phyloP scores from a whole-genome alignment of 2,113 vertebrate species.

The Pseudorectes ferrugineus region DNA sequence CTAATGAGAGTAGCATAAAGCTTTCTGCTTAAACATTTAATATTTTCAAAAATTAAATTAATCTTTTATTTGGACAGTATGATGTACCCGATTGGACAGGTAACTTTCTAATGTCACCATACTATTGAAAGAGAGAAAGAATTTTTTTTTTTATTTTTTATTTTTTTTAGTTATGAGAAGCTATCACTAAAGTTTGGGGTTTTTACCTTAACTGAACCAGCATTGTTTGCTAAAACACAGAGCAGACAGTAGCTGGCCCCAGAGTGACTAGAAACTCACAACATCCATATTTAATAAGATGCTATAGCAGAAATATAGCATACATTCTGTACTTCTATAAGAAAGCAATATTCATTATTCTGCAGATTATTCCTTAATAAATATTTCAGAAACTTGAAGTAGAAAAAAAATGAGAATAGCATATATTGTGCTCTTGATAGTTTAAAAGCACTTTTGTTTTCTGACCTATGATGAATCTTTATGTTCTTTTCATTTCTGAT shows the following conservation, averaged over 20 bases:
- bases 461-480: constrained; percentile 12
- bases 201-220: constrained; percentile 7
- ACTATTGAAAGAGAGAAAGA: background rate
- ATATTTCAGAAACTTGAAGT: constrained; percentile 71
- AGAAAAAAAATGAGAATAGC: constrained; percentile 23
- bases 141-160: background rate
- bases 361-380: constrained; percentile 70
- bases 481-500: background rate
- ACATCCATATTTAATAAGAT: constrained; percentile 75
- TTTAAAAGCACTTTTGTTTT: constrained; percentile 51
- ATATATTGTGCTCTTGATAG: background rate
- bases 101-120: background rate
- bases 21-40: background rate
- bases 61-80: background rate
- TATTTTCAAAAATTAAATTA: background rate
- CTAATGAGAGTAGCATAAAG: background rate
- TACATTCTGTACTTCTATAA: constrained; percentile 24
- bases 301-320: constrained; percentile 62
- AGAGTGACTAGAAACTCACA: constrained; percentile 34
- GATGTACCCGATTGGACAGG: background rate
- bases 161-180: background rate
- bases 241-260: constrained; percentile 9
- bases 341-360: constrained; percentile 73
- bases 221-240: constrained; percentile 15
- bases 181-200: background rate